Conservation (phyloP, 2,888 invertebrate genomes). For the Cyaniris semiargus region DNA sequence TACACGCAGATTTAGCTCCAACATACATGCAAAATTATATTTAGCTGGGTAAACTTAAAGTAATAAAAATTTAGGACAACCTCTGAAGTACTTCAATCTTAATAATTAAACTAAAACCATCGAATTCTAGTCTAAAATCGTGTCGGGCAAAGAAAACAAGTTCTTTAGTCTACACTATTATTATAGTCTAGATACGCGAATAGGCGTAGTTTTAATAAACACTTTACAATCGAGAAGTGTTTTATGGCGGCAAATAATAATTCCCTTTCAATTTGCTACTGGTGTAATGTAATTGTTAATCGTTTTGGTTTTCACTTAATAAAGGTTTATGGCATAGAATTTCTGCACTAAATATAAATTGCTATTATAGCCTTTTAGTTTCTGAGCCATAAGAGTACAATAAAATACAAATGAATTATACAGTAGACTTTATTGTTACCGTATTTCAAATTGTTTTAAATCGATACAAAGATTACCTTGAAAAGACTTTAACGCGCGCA, state of each 20-base stretch:
- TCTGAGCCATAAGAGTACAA: neutral
- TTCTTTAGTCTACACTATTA: neutral
- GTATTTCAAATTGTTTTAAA: no score
- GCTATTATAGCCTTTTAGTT: neutral
- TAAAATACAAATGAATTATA: neutral
- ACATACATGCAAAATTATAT: no score
- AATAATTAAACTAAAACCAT: no score
- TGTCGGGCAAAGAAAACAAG: neutral
- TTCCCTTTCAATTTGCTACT: neutral
- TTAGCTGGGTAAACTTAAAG: no score
- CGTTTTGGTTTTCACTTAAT: slow-evolving; percentile 13
- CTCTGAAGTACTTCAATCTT: no score
- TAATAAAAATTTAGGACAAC: no score
- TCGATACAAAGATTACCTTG: neutral
- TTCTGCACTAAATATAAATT: neutral
- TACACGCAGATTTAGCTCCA: no score
- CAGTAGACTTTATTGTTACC: neutral
- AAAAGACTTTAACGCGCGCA: neutral
- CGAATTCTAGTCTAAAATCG: neutral
- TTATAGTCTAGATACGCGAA: neutral
- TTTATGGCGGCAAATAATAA: neutral
- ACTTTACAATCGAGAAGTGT: slow-evolving; percentile 23
- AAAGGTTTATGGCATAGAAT: neutral
- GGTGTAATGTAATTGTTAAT: slow-evolving; percentile 11
- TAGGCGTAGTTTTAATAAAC: slow-evolving; percentile 41